phyloP scores from a whole-genome alignment of 2,888 invertebrate genomes.

The Tipula confusa region DNA sequence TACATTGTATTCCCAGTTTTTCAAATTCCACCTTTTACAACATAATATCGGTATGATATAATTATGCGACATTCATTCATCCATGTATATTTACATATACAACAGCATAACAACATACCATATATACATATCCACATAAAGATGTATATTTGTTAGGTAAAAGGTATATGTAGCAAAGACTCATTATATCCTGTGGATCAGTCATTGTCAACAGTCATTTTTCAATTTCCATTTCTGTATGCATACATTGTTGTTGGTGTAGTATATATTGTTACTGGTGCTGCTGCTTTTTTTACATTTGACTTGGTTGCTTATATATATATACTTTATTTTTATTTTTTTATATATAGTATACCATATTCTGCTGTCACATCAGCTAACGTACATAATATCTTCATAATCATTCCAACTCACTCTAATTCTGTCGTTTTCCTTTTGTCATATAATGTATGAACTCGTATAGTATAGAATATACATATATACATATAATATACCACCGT shows the following conservation, averaged over 20 bases:
- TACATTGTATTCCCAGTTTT: too few species aligned
- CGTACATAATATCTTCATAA: neutral
- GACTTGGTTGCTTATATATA: neutral
- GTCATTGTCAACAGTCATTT: slow-evolving; percentile 25
- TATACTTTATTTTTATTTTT: neutral
- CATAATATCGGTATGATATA: neutral
- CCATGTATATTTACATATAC: neutral
- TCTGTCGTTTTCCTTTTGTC: too few species aligned
- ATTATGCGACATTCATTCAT: neutral
- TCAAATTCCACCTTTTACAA: neutral
- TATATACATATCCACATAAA: neutral
- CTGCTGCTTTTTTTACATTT: slow-evolving; percentile 8
- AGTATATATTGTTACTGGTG: neutral
- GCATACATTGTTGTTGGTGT: neutral
- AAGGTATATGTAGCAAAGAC: neutral
- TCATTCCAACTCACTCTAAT: neutral
- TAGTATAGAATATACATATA: neutral
- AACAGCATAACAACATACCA: neutral
- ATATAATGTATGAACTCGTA: neutral
- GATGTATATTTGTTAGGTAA: neutral
- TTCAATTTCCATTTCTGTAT: slow-evolving; percentile 3
- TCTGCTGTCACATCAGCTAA: slow-evolving; percentile 12
- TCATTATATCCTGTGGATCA: slow-evolving; percentile 25
- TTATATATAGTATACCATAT: neutral
- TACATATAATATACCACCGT: neutral